Base-by-base conservation (phyloP, 2,888 invertebrate species). In the Luffia ferchaultella region DNA sequence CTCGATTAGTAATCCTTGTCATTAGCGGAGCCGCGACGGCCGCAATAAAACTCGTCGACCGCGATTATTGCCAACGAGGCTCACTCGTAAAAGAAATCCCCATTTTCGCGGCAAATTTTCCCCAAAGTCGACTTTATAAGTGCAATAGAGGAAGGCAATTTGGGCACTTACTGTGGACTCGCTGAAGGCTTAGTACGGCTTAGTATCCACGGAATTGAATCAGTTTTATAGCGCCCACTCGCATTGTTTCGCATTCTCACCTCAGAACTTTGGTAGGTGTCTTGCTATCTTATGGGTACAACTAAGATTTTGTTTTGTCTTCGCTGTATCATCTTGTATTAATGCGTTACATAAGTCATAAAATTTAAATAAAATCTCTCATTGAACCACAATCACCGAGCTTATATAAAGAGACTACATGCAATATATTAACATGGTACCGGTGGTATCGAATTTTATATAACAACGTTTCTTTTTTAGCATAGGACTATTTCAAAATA, bases 111-210 rank as follows among this genome's bases (percentile, higher is more conserved):
- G 30, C 30, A 30, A 30, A 30, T 30, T 30, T 30, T 30, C 30
- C 30, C 43, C 43, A 42, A 42, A 42, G 43, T 42, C 16, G n/a
- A 42, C 16, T 42, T 42, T 42, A 42, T n/a, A 42, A 42, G 43
- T 42, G 43, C 43, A n/a, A 42, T 42, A 16, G 16, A 42, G 43
- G 43, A 42, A n/a, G 43, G 17, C 48, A 48, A 17, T 48, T 48
- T 15, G 48, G 30, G 30, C 30, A 30, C 30, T 30, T 30, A 30
- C 5, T 30, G 30, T 12, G 30, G 30, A 30, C 30, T 30, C 12
- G 12, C 12, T 12, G 12, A 30, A 12, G 30, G 30, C 30, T 30
- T 12, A 30, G 30, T 12, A 3, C 5, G 5, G 30, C 30, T 30
- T 12, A 30, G 30, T 12, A 7, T 30, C 30, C 30, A 12, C 12